Evolutionary conservation across 1,140 invertebrate species (phyloP), one percentile per base, ranked within the genome.

Genomic region (Nephila pilipes): DNA sequence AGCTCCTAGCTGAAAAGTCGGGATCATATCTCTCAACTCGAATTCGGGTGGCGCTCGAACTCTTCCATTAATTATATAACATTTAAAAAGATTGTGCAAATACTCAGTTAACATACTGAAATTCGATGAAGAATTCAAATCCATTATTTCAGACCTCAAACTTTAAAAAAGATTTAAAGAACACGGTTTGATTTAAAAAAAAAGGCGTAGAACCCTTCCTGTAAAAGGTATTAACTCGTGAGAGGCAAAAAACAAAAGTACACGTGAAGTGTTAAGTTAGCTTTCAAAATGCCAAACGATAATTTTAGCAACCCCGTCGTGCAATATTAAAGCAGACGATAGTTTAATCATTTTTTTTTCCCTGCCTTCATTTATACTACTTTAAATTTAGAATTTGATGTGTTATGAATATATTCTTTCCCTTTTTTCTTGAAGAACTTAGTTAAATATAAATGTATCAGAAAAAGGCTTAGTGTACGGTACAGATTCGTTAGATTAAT

Each of bases 1-100:
- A 22, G 89, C 89, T 16, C 90, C 93, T 16, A 65, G 22, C 36
- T 92, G 93, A 81, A 94, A 94, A 6, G 93, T 94, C 8, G 57
- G 63, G 32, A 88, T 83, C 65, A 94, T 29, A 63, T 94, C 89
- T 22, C 0, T 38, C 29, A 94, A 58, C 54, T 94, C 83, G 2
- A 18, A 25, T 75, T 83, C 90, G 0, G 87, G 79, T 3, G 93
- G 93, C 54, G 85, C 93, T 55, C 90, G 36, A 3, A 80, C 18
- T 81, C 93, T 54, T 1, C 85, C 89, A 20, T 58, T 25, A 65
- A 46, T 29, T n/a, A 94, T 94, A 22, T 94, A 94, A 6, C 20
- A 25, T 65, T 65, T 69, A 46, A 94, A 94, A 57, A 94, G 69
- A 46, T 3, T 20, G 60, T 92, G 36, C n/a, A 94, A 58, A 87